Conservation (phyloP, 2,113 vertebrate genomes). For the Alligator mississippiensis region DNA sequence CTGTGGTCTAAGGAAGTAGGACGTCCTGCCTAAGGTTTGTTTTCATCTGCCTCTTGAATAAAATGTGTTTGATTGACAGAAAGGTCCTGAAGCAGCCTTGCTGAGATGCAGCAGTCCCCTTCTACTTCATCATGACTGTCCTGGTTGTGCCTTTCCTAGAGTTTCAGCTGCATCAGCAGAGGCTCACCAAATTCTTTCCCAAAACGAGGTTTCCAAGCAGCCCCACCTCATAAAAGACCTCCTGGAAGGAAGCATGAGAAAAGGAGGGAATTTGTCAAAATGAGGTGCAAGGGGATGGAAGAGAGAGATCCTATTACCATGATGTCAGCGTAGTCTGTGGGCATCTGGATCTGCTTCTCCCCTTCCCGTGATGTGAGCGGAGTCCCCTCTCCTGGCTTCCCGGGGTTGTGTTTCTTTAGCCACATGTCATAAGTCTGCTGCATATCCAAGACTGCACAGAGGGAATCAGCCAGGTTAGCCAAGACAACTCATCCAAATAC, state of each 20-base stretch:
- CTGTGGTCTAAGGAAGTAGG: background rate
- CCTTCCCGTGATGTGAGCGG: conserved; percentile 76
- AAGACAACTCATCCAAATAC: background rate
- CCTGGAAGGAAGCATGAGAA: background rate
- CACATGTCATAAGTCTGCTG: conserved; percentile 95
- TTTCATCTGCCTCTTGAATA: background rate
- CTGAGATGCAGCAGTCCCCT: background rate
- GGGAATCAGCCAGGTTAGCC: background rate
- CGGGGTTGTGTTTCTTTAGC: conserved; percentile 83
- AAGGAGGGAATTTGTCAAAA: background rate
- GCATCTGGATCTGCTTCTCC: conserved; percentile 94
- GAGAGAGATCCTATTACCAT: conserved; percentile 78
- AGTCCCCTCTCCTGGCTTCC: conserved; percentile 81
- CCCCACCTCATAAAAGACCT: background rate
- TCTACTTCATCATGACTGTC: background rate
- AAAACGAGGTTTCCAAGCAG: background rate
- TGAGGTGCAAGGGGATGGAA: background rate
- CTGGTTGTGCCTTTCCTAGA: background rate
- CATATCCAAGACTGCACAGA: conserved; percentile 87
- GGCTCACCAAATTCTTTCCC: background rate
- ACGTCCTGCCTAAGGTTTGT: background rate
- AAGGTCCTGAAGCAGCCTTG: background rate
- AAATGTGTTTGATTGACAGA: conserved; percentile 2
- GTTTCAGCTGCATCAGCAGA: background rate
- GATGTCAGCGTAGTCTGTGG: conserved; percentile 91